Base-by-base conservation (phyloP, 92 coral and sea anemone species). In the Diadumene lineata region DNA sequence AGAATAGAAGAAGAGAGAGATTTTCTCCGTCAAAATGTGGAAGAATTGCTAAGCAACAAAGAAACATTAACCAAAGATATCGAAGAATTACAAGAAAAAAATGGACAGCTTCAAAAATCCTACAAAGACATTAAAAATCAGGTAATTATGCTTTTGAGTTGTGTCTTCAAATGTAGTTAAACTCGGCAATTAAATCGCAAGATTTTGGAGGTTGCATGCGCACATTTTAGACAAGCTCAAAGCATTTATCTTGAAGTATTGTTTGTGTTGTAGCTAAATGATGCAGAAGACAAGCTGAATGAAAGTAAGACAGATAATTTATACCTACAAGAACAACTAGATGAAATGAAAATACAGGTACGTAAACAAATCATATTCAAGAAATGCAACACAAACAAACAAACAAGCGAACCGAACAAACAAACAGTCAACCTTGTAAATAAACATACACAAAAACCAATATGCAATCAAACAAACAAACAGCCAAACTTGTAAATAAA, bases 291-390 rank as follows among this genome's bases (percentile, higher is more conserved):
- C 48, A 97, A 94, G 30, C 90, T 94, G 56, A 88, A 88, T 51
- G 93, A 85, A 71, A 87, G 92, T 31, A 94, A 83, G 70, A 82
- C 85, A 18, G 83, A 74, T 71, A 92, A 92, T 75, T 51, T 66
- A 11, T 66, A 80, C 67, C 85, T 94, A 7, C 90, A 80, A 77
- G 84, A 87, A 8, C 92, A 94, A 71, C 70, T 94, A 21, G 98
- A 94, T 22, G 98, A 94, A 75, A 24, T 92, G 15, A 94, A 94
- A 84, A 84, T 94, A 80, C 98, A 94, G 94, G 98, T 94, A 68
- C 63, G 56, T 38, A 38, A 38, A 13, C n/a, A n/a, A n/a, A n/a
- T n/a, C n/a, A n/a, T n/a, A n/a, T n/a, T n/a, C n/a, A n/a, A n/a
- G n/a, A n/a, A n/a, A n/a, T n/a, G n/a, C n/a, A n/a, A n/a, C n/a